These are phyloP conservation scores for Andrena camellia DNA, from an alignment of 2,888 invertebrate genomes.

Conservation along the genomic window DNA sequence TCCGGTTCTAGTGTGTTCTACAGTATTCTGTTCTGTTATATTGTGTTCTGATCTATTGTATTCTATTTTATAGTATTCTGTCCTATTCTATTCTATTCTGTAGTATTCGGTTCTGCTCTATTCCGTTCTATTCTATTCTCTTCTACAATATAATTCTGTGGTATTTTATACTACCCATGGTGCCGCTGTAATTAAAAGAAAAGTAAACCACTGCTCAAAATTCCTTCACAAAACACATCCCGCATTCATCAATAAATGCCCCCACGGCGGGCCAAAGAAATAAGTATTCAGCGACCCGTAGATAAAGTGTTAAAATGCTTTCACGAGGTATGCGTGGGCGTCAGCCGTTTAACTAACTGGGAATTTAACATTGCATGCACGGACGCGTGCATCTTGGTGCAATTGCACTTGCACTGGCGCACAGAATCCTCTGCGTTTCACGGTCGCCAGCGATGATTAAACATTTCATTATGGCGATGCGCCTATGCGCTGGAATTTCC, in stretches of 20 bases:
- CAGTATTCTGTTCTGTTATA: too few relatives aligned
- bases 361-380: slow-evolving; percentile 9
- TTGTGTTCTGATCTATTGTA: too few relatives aligned
- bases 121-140: too few relatives aligned
- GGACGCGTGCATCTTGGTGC: slow-evolving; percentile 28
- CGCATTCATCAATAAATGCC: too few relatives aligned
- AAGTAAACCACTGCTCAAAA: too few relatives aligned
- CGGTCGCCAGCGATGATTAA: slow-evolving; percentile 36
- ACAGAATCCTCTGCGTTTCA: slow-evolving; percentile 28
- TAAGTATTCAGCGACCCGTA: background rate
- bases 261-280: background rate
- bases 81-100: too few relatives aligned
- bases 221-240: background rate
- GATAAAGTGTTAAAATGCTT: background rate
- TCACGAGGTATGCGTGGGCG: background rate
- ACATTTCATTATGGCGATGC: slow-evolving; percentile 31
- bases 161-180: too few relatives aligned
- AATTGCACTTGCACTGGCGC: slow-evolving; percentile 28
- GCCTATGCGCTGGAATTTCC: slow-evolving; percentile 2
- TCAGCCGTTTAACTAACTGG: slow-evolving; percentile 13
- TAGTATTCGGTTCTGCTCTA: too few relatives aligned
- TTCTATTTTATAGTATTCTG: too few relatives aligned
- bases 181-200: too few relatives aligned
- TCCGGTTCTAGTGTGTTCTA: too few relatives aligned
- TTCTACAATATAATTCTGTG: too few relatives aligned